Evolutionary conservation across 1,140 invertebrate species (phyloP).

Genomic region (Venturia canescens): DNA sequence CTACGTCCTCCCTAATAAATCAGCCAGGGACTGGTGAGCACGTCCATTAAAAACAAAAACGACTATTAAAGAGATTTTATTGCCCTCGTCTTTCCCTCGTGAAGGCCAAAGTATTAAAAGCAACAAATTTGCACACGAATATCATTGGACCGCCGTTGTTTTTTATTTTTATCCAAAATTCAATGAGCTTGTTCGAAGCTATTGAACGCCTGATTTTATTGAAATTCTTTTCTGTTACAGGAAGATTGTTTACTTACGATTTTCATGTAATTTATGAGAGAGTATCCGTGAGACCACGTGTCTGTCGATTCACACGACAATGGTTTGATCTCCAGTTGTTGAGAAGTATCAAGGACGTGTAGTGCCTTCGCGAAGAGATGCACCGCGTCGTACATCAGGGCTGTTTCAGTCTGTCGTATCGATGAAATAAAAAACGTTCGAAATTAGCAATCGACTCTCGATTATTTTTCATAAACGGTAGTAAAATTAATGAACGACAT

Average conservation of each 20-base stretch:
- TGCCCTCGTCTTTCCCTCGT: background rate
- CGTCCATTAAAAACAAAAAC: background rate
- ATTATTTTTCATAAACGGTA: slow-evolving; percentile 16
- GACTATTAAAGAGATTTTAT: background rate
- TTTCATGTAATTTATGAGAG: slow-evolving; percentile 98
- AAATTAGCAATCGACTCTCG: background rate
- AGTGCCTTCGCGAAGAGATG: slow-evolving; percentile 95
- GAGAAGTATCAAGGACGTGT: slow-evolving; percentile 92
- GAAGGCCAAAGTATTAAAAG: background rate
- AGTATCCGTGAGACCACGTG: slow-evolving; percentile 96
- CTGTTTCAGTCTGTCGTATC: slow-evolving; percentile 90
- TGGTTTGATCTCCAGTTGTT: slow-evolving; percentile 92
- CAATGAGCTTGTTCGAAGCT: background rate
- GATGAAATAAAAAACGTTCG: slow-evolving; percentile 1
- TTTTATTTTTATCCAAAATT: background rate
- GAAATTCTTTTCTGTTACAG: too few species aligned
- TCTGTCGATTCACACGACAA: slow-evolving; percentile 93
- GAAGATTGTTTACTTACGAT: slow-evolving; percentile 83
- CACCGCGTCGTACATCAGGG: slow-evolving; percentile 97
- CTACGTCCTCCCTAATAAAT: background rate
- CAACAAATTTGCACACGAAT: background rate
- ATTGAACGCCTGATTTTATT: too few species aligned
- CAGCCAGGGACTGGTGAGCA: background rate
- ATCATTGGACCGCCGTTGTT: background rate
- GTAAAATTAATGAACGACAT: background rate